phyloP scores from a whole-genome alignment of 2,113 vertebrate species.

The Protobothrops flavoviridis region DNA sequence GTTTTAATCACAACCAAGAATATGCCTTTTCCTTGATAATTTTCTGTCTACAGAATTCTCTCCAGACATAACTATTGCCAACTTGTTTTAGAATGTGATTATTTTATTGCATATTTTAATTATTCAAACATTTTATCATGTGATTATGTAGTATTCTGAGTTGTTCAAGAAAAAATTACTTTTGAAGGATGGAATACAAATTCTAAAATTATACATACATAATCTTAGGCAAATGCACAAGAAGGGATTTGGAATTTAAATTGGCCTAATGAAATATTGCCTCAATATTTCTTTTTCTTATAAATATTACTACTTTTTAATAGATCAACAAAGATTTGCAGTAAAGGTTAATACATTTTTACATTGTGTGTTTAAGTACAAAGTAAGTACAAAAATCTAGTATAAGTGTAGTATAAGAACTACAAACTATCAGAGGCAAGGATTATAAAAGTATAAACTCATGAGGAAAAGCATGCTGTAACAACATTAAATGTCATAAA shows the following conservation, averaged over 20 bases:
- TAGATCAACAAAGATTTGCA: background rate
- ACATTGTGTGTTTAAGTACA: background rate
- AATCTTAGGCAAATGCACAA: background rate
- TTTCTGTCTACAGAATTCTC: background rate
- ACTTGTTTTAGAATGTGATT: background rate
- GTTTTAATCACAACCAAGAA: background rate
- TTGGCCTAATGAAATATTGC: background rate
- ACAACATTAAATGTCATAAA: background rate
- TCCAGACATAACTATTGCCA: background rate
- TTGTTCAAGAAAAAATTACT: background rate
- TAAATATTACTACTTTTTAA: background rate
- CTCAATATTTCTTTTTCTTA: background rate
- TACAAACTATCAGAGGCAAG: background rate
- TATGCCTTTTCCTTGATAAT: background rate
- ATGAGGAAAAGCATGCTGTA: background rate
- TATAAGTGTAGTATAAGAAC: background rate
- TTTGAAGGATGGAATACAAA: background rate
- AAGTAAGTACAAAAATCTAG: background rate
- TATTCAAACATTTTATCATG: background rate
- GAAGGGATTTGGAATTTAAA: background rate
- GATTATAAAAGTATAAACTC: background rate
- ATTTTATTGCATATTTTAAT: background rate
- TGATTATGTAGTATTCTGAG: background rate
- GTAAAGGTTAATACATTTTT: background rate
- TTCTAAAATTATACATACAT: background rate